Conservation (phyloP, 2,797 vertebrate genomes). For the Rhabdophis nuchalis region DNA sequence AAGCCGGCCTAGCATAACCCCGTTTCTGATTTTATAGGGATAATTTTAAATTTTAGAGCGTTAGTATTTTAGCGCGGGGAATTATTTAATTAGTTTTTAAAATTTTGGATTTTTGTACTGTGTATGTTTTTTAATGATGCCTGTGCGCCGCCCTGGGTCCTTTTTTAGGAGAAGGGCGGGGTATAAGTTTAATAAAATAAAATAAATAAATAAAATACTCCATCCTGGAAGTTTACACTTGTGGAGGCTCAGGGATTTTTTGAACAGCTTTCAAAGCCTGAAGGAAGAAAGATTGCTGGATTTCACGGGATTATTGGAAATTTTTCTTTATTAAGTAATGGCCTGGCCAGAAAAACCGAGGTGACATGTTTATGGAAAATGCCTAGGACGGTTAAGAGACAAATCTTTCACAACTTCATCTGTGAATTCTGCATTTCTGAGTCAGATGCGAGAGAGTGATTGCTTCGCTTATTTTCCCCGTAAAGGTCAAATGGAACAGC, state of each 20-base stretch:
- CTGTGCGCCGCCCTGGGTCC: no score
- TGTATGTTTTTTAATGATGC: no score
- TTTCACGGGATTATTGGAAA: background rate
- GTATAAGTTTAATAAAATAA: no score
- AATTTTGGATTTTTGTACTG: no score
- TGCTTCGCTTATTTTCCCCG: background rate
- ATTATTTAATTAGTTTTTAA: no score
- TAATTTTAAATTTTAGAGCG: no score
- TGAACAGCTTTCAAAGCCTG: background rate
- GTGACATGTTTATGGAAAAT: background rate
- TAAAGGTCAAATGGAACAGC: background rate
- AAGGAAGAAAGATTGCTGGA: no score
- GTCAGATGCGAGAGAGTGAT: background rate
- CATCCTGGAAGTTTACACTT: background rate
- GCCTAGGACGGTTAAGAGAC: background rate
- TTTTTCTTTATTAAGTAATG: background rate
- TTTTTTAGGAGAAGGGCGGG: no score
- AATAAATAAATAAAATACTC: no score
- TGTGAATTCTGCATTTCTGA: background rate
- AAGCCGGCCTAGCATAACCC: no score
- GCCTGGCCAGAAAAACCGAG: background rate
- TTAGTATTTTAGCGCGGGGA: no score
- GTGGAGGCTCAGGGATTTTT: background rate
- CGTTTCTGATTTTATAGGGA: no score
- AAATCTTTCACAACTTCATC: background rate